These are phyloP conservation scores for Crioceris asparagi DNA, from an alignment of 2,888 invertebrate genomes.

Conservation along the genomic window DNA sequence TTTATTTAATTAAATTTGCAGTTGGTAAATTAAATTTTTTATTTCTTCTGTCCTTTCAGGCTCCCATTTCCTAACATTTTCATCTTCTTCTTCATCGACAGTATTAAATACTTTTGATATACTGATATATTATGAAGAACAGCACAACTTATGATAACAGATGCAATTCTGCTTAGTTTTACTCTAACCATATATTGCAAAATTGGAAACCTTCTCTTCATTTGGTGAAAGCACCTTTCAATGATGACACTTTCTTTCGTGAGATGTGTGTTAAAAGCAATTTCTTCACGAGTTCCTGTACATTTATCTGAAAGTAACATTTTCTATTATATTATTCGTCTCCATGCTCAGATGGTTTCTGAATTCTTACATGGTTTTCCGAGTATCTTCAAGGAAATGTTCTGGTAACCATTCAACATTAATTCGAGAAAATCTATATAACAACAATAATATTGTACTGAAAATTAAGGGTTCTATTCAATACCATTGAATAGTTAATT, in stretches of 20 bases:
- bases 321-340: slow-evolving; percentile 18
- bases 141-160: slow-evolving; percentile 8
- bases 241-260: slow-evolving; percentile 1
- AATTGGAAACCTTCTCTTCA: slow-evolving; percentile 1
- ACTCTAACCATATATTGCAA: slow-evolving; percentile 3
- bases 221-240: neutral
- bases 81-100: slow-evolving; percentile 4
- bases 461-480: no score
- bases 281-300: slow-evolving; percentile 9
- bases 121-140: slow-evolving; percentile 8
- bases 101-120: slow-evolving; percentile 6
- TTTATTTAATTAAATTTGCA: no score
- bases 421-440: slow-evolving; percentile 7
- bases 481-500: no score
- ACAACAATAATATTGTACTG: slow-evolving; percentile 6
- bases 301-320: slow-evolving; percentile 13
- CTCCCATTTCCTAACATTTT: no score
- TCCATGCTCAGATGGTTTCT: slow-evolving; percentile 10
- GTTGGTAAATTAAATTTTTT: no score
- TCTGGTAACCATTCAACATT: slow-evolving; percentile 9
- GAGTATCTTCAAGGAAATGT: slow-evolving; percentile 7
- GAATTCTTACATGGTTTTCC: slow-evolving; percentile 7
- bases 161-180: slow-evolving; percentile 8
- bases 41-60: no score
- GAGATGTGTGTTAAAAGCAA: neutral